Base-by-base conservation (phyloP, 2,113 vertebrate species). In the Micronycteris hirsuta region DNA sequence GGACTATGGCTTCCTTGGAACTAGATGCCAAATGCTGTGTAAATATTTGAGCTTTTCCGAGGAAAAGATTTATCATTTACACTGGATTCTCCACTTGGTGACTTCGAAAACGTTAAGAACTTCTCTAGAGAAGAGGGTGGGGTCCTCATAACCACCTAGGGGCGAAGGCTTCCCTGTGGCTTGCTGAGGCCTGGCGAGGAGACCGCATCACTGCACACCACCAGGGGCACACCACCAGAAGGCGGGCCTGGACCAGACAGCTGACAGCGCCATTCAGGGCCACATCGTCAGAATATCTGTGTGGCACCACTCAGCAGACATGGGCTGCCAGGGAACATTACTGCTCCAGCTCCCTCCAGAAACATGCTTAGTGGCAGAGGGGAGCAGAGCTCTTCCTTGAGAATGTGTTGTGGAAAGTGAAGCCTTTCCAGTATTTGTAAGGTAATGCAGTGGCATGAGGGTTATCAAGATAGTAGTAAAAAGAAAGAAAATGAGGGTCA, bases 1-100 rank as follows among this genome's bases (percentile, higher is more conserved):
- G 52, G 16, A 41, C 31, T n/a, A 68, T 16, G 52, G 52, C 49
- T 54, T 33, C 58, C 45, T 24, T 2, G 16, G 61, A 83, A 71
- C 19, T 38, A 17, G 14, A 36, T 6, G 31, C 22, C 73, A 58
- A 94, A 56, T 17, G 17, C 33, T 47, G 17, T 65, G 8, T 26
- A 77, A 52, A n/a, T 56, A 86, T 38, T 31, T 80, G 54, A 45
- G 36, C 45, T 92, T 84, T 86, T 54, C 85, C 31, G 52, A 84
- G 70, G 63, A 56, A 81, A 89, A 49, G 43, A 94, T 38, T 15
- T 90, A 61, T 45, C 38, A 43, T 7, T 91, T 49, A 19, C 54
- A 47, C 43, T 33, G 7, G 24, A 13, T 73, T 52, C 43, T 92
- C 45, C 22, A 73, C 7, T 24, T 0, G 10, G 26, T 77, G 36